These are phyloP conservation scores for Coecobrya sp. DNA, from an alignment of 2,888 invertebrate genomes.

Conservation along the genomic window DNA sequence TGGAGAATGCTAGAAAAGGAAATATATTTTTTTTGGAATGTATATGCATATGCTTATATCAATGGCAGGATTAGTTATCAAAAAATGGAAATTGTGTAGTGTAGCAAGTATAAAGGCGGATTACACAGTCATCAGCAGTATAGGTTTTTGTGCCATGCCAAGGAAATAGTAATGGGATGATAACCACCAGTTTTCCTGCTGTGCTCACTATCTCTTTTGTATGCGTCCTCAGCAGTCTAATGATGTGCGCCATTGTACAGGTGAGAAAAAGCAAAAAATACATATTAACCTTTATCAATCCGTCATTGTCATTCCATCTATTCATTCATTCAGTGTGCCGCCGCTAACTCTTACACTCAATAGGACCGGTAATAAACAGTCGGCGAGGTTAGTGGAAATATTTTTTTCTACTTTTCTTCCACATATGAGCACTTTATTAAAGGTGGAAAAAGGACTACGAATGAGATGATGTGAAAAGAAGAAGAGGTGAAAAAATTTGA, in stretches of 20 bases:
- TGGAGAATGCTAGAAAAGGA: background rate
- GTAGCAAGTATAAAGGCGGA: background rate
- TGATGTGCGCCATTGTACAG: constrained; percentile 26
- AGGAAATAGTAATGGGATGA: constrained; percentile 56
- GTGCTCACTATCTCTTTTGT: background rate
- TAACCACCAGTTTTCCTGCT: background rate
- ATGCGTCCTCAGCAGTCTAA: background rate
- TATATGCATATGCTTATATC: background rate
- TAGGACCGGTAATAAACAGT: background rate
- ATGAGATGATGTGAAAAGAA: background rate
- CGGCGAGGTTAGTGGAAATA: background rate
- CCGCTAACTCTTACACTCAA: background rate
- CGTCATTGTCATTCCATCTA: constrained; percentile 40
- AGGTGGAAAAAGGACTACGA: background rate
- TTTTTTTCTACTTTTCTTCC: constrained; percentile 29
- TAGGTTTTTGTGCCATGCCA: background rate
- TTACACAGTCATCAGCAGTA: constrained; percentile 6
- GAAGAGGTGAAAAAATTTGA: constrained; percentile 57
- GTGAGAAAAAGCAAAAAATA: constrained; percentile 27
- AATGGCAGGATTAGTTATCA: constrained; percentile 3
- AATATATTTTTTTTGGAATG: background rate
- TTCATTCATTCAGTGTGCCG: constrained; percentile 3
- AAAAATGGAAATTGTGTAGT: background rate
- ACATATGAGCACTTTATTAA: constrained; percentile 23
- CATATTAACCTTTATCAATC: constrained; percentile 60